These are phyloP conservation scores for Podilymbus podiceps DNA, from an alignment of 2,113 vertebrate species.

Conservation along the genomic window DNA sequence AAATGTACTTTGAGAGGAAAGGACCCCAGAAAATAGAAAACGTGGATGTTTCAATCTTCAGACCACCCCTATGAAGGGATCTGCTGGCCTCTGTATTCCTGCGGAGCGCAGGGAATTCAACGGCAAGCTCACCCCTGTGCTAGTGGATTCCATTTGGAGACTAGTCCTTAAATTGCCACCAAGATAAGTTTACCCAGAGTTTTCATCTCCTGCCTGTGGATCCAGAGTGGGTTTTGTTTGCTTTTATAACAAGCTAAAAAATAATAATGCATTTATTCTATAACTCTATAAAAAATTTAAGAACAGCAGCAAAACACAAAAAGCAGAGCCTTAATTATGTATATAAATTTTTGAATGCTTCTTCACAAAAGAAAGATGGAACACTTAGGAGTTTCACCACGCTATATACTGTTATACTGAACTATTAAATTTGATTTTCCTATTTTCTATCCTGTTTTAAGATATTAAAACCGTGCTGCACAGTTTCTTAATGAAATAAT, in stretches of 20 bases:
- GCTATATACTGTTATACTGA: not conserved
- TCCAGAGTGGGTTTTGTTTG: not conserved
- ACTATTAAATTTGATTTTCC: not conserved
- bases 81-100: not conserved
- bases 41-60: not conserved
- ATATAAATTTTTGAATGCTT: not conserved
- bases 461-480: not conserved
- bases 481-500: not conserved
- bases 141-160: not conserved
- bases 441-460: not conserved
- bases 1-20: not conserved
- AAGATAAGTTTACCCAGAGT: not conserved
- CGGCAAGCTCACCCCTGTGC: not conserved
- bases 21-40: not conserved
- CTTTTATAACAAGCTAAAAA: not conserved
- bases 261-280: not conserved
- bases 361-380: not conserved
- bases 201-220: not conserved
- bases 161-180: not conserved
- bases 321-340: not conserved
- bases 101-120: not conserved
- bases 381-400: not conserved
- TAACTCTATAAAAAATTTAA: not conserved
- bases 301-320: conserved; percentile 4
- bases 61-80: not conserved